Conservation (phyloP, 2,888 invertebrate species). For the Macrosoma leucophasiata region DNA sequence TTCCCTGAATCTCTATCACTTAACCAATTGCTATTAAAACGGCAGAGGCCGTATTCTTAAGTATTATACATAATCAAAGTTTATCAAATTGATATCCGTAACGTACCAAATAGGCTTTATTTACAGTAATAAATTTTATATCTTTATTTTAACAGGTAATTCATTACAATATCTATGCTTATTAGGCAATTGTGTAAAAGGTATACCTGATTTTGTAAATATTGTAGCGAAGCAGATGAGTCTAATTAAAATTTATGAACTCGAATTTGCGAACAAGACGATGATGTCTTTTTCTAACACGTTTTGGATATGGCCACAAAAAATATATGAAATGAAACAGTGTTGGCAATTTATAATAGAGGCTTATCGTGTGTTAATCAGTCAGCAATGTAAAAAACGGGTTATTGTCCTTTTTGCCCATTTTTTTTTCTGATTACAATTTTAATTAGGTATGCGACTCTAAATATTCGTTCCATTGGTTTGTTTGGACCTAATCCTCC, state of each 20-base stretch:
- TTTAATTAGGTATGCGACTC: constrained; percentile 30
- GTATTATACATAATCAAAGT: no score
- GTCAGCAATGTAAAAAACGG: constrained; percentile 32
- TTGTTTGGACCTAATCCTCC: constrained; percentile 13
- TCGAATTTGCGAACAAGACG: constrained; percentile 25
- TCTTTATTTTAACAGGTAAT: no score
- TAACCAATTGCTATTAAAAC: no score
- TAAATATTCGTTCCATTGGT: constrained; percentile 19
- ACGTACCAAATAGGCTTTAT: no score
- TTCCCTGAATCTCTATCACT: no score
- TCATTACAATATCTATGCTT: no score
- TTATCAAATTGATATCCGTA: no score
- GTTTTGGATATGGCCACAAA: constrained; percentile 30
- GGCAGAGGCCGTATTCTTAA: no score
- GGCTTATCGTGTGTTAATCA: constrained; percentile 37
- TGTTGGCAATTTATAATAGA: constrained; percentile 39
- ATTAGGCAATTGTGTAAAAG: no score
- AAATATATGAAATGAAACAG: constrained; percentile 27
- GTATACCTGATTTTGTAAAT: not conserved
- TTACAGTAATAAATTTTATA: no score
- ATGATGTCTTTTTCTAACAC: constrained; percentile 25
- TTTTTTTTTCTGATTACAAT: constrained; percentile 29
- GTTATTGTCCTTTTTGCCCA: constrained; percentile 31
- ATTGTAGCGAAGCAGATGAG: no score
- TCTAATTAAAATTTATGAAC: constrained; percentile 26